Percentiles rank a stretch among this genome's conserved stretches.
Evolutionary conservation across 2,113 vertebrate species (phyloP).

Genomic region (Protobothrops flavoviridis): DNA sequence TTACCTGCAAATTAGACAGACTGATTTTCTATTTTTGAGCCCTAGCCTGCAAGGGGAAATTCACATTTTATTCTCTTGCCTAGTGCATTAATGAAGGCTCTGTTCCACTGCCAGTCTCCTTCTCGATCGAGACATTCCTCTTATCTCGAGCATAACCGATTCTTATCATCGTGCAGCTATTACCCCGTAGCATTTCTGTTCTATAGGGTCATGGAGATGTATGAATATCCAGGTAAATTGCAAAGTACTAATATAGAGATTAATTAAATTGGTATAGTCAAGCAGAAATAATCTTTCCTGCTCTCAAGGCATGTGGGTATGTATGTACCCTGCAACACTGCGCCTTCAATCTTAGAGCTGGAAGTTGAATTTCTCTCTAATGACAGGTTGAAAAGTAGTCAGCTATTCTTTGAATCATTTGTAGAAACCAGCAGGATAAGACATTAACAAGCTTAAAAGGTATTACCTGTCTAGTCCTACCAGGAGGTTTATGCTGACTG

Average conservation of each 20-base stretch:
- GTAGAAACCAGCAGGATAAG: slow-evolving; percentile 73
- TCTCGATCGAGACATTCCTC: not conserved
- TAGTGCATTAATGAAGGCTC: not conserved
- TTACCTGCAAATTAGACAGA: not conserved
- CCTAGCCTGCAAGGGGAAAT: not conserved
- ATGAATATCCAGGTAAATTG: slow-evolving; percentile 4
- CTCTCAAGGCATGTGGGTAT: slow-evolving; percentile 20
- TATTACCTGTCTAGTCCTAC: slow-evolving; percentile 71
- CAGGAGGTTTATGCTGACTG: slow-evolving; percentile 65
- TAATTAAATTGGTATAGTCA: slow-evolving; percentile 42
- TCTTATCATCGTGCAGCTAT: not conserved
- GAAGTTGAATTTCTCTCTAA: slow-evolving; percentile 60
- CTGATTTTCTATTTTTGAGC: not conserved
- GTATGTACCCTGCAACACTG: slow-evolving; percentile 7
- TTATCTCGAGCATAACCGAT: slow-evolving; percentile 5
- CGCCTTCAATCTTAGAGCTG: slow-evolving; percentile 38
- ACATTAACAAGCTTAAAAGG: slow-evolving; percentile 78
- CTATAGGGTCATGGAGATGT: not conserved
- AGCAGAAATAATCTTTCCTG: not conserved
- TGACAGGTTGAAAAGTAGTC: slow-evolving; percentile 59
- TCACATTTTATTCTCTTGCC: not conserved
- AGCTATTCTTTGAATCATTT: slow-evolving; percentile 66
- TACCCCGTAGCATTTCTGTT: not conserved
- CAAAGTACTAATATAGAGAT: slow-evolving; percentile 23
- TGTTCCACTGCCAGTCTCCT: not conserved